Conservation (phyloP, 2,797 vertebrate species). For the Tenualosa ilisha region DNA sequence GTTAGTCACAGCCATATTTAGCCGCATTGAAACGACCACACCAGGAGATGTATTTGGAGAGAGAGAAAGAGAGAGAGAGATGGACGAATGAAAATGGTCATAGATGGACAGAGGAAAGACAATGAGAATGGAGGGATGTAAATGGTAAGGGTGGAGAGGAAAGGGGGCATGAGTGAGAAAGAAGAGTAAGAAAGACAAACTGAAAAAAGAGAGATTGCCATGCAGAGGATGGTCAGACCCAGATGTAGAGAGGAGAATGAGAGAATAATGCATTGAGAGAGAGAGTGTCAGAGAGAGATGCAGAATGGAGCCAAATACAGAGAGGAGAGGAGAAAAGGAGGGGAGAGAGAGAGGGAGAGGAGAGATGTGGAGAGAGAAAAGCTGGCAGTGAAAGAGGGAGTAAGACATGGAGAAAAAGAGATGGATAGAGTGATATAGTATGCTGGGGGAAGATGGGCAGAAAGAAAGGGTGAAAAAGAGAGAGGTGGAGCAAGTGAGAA, state of each 20-base stretch:
- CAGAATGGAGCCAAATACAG: too few species aligned
- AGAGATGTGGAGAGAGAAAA: too few species aligned
- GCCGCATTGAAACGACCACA: conserved; percentile 55
- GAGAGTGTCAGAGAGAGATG: background rate
- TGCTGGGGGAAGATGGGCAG: too few species aligned
- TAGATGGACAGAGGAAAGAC: background rate
- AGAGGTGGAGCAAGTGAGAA: background rate
- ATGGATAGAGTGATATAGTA: background rate
- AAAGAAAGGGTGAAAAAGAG: background rate
- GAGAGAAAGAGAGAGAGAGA: conserved; percentile 32
- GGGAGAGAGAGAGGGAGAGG: background rate
- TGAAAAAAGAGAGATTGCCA: background rate
- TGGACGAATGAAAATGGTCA: background rate
- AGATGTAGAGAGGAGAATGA: too few species aligned
- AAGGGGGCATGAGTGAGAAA: background rate
- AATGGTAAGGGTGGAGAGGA: background rate
- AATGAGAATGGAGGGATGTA: background rate
- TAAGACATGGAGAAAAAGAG: background rate
- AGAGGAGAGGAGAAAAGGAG: background rate
- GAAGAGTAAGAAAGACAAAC: background rate
- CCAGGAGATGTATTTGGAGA: conserved; percentile 57
- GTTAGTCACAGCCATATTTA: conserved; percentile 71
- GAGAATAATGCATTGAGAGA: too few species aligned
- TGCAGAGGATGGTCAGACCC: too few species aligned
- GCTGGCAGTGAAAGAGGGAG: background rate